Percentiles rank a stretch among this genome's conserved stretches.
These are phyloP conservation scores for Philopotamus ludificatus DNA, from an alignment of 1,140 invertebrate genomes.

Conservation along the genomic window DNA sequence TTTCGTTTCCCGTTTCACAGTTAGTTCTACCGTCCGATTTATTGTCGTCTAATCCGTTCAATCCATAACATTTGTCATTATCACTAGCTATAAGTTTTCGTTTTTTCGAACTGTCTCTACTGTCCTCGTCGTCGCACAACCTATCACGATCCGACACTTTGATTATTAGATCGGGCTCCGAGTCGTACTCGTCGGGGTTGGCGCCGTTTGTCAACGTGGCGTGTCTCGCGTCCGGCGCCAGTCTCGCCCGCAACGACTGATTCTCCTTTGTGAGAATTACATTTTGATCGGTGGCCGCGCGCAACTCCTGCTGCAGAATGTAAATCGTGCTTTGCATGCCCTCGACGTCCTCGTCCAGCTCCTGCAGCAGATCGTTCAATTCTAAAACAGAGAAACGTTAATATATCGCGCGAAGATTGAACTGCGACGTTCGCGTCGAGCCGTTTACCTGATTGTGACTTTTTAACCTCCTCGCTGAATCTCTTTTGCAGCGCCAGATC, in stretches of 20 bases:
- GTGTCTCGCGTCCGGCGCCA: conserved; percentile 9
- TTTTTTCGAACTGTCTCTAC: conserved; percentile 27
- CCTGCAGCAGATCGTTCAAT: conserved; percentile 92
- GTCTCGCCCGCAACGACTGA: conserved; percentile 8
- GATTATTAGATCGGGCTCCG: conserved; percentile 37
- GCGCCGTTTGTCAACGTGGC: conserved; percentile 17
- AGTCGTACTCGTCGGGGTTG: conserved; percentile 36
- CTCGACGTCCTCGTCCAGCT: conserved; percentile 96
- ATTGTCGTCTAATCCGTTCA: conserved; percentile 48
- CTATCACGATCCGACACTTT: conserved; percentile 40
- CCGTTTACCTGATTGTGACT: conserved; percentile 93
- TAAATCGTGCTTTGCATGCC: conserved; percentile 97
- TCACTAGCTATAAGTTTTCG: conserved; percentile 35
- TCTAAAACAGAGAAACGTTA: conserved; percentile 60
- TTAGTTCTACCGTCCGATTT: conserved; percentile 44
- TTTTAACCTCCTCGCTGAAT: conserved; percentile 95
- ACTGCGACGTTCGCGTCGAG: too few species aligned
- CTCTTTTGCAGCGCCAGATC: conserved; percentile 94
- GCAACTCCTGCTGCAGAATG: conserved; percentile 88
- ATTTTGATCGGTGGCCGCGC: conserved; percentile 69
- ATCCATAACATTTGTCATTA: conserved; percentile 43
- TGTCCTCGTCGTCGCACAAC: conserved; percentile 39
- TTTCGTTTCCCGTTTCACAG: conserved; percentile 43
- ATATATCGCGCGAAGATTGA: background rate
- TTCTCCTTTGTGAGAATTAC: conserved; percentile 21